Conservation (phyloP, 2,113 vertebrate genomes). For the Corydoras maculifer region DNA sequence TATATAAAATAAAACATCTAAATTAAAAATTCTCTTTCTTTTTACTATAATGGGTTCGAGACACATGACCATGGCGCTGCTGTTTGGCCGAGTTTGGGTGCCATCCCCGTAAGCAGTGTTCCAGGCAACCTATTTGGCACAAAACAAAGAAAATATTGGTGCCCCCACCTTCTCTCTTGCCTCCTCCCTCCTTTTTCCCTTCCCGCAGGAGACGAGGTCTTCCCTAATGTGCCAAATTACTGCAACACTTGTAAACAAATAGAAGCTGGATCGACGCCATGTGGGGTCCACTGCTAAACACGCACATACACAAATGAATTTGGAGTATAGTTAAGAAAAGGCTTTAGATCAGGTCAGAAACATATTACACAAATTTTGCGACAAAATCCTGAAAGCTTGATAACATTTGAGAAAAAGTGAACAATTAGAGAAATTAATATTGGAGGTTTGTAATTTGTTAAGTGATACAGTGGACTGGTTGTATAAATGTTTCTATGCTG, state of each 20-base stretch:
- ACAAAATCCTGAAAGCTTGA: too few relatives aligned
- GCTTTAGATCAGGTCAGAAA: too few relatives aligned
- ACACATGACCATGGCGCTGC: background rate
- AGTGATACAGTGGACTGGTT: too few relatives aligned
- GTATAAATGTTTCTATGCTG: too few relatives aligned
- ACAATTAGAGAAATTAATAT: too few relatives aligned
- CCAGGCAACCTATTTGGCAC: constrained; percentile 56
- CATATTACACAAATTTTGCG: too few relatives aligned
- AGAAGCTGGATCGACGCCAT: constrained; percentile 40
- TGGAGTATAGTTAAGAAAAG: too few relatives aligned
- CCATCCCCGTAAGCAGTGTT: constrained; percentile 49
- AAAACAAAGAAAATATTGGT: constrained; percentile 54
- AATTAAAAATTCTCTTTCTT: background rate
- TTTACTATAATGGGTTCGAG: background rate
- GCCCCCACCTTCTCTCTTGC: background rate
- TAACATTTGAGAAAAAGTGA: too few relatives aligned
- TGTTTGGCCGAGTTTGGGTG: constrained; percentile 19
- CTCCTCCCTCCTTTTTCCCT: constrained; percentile 16
- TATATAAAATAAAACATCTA: background rate
- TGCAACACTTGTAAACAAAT: constrained; percentile 78
- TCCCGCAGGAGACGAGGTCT: constrained; percentile 46
- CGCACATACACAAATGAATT: background rate
- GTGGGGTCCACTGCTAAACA: background rate
- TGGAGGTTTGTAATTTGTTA: too few relatives aligned
- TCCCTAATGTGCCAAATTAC: constrained; percentile 64